These are phyloP conservation scores for Orientallactaga bullata DNA, from an alignment of 2,113 vertebrate species.

Conservation along the genomic window DNA sequence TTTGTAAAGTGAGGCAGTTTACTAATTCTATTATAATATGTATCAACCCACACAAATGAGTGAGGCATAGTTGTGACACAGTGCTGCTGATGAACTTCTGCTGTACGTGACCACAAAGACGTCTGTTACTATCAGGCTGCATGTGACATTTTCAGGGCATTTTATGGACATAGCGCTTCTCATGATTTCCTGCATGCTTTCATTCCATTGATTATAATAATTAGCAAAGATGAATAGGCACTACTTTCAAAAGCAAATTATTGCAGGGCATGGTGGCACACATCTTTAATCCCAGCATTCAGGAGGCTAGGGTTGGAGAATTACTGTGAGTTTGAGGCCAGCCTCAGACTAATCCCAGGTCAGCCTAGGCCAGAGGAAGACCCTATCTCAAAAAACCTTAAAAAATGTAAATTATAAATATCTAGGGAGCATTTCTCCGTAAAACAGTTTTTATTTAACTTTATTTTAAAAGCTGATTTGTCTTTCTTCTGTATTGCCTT, in stretches of 20 bases:
- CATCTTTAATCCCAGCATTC: no score
- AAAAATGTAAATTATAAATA: neutral
- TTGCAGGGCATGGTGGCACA: no score
- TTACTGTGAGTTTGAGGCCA: no score
- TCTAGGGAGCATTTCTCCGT: neutral
- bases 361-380: no score
- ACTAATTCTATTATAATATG: neutral
- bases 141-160: neutral
- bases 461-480: neutral
- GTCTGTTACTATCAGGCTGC: neutral
- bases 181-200: neutral
- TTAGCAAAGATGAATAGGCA: neutral
- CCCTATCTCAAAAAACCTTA: no score
- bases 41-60: neutral
- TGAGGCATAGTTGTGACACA: neutral
- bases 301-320: no score
- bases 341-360: no score
- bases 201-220: neutral
- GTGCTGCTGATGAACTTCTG: neutral
- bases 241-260: neutral
- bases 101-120: neutral
- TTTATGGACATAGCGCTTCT: neutral
- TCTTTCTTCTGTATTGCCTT: slow-evolving; percentile 1
- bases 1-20: neutral
- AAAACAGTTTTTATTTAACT: slow-evolving; percentile 9